Evolutionary conservation across 2,888 invertebrate species (phyloP).

Genomic region (Drosophila tanythrix): DNA sequence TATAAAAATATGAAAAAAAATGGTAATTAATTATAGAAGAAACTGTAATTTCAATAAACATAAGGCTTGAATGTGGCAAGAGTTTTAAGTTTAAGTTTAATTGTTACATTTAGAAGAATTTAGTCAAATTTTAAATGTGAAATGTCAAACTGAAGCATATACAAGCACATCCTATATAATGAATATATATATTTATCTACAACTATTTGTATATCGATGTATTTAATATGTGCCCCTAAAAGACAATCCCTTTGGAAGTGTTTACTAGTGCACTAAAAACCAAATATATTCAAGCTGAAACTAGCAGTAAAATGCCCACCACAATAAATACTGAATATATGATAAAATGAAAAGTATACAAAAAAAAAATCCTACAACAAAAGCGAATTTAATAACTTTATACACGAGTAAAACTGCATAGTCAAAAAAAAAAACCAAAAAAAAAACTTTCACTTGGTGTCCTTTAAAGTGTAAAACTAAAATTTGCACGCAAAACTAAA

Average conservation of each 20-base stretch:
- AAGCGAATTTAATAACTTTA: slow-evolving; percentile 74
- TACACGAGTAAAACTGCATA: slow-evolving; percentile 69
- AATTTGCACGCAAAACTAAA: slow-evolving; percentile 55
- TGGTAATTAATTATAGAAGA: slow-evolving; percentile 79
- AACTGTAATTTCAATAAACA: slow-evolving; percentile 85
- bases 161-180: slow-evolving; percentile 27
- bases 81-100: slow-evolving; percentile 45
- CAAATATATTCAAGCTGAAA: slow-evolving; percentile 38
- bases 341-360: slow-evolving; percentile 22
- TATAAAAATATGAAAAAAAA: slow-evolving; percentile 61
- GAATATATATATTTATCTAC: slow-evolving; percentile 51
- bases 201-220: slow-evolving; percentile 77
- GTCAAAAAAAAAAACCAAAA: slow-evolving; percentile 59
- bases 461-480: slow-evolving; percentile 63
- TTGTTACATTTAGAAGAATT: slow-evolving; percentile 48
- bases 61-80: slow-evolving; percentile 34
- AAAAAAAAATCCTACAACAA: slow-evolving; percentile 31
- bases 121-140: slow-evolving; percentile 66
- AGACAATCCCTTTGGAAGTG: slow-evolving; percentile 81
- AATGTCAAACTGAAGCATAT: slow-evolving; percentile 31
- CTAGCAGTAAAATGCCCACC: slow-evolving; percentile 55
- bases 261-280: slow-evolving; percentile 56
- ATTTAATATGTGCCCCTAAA: slow-evolving; percentile 60
- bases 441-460: slow-evolving; percentile 73
- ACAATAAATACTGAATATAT: slow-evolving; percentile 38